Evolutionary conservation across 2,113 vertebrate genomes (phyloP).

Genomic region (Aegypius monachus): DNA sequence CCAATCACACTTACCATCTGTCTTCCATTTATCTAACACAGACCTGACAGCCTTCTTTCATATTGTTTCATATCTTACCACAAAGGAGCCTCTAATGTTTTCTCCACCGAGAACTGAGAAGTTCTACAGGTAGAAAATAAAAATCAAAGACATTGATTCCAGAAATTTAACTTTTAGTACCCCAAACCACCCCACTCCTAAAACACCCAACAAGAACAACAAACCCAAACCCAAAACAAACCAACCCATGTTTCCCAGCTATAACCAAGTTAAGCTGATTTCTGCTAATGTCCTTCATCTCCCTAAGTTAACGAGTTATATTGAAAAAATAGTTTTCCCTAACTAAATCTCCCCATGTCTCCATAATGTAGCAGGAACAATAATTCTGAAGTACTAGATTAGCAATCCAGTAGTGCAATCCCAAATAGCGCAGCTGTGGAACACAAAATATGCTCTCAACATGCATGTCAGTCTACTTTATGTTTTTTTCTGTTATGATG

Average conservation of each 20-base stretch:
- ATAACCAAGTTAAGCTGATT: not conserved
- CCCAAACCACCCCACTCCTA: not conserved
- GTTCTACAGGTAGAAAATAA: not conserved
- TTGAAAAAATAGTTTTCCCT: not conserved
- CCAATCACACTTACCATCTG: conserved; percentile 74
- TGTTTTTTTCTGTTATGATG: not conserved
- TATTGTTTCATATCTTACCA: conserved; percentile 64
- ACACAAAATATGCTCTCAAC: not conserved
- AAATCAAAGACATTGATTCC: not conserved
- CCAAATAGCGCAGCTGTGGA: not conserved
- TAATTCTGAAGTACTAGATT: not conserved
- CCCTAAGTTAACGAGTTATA: not conserved
- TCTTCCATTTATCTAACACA: conserved; percentile 71
- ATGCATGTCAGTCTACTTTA: not conserved
- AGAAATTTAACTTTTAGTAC: not conserved
- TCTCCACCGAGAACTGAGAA: not conserved
- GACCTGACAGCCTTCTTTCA: conserved; percentile 64
- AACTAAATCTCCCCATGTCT: not conserved
- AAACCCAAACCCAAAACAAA: not conserved
- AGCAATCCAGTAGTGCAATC: not conserved
- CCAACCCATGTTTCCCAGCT: not conserved
- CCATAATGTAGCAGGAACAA: not conserved
- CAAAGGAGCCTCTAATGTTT: conserved; percentile 52
- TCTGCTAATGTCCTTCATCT: not conserved
- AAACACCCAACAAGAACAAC: too few species aligned